Base-by-base conservation (phyloP, 2,888 invertebrate genomes). In the Ormyrus thymus region DNA sequence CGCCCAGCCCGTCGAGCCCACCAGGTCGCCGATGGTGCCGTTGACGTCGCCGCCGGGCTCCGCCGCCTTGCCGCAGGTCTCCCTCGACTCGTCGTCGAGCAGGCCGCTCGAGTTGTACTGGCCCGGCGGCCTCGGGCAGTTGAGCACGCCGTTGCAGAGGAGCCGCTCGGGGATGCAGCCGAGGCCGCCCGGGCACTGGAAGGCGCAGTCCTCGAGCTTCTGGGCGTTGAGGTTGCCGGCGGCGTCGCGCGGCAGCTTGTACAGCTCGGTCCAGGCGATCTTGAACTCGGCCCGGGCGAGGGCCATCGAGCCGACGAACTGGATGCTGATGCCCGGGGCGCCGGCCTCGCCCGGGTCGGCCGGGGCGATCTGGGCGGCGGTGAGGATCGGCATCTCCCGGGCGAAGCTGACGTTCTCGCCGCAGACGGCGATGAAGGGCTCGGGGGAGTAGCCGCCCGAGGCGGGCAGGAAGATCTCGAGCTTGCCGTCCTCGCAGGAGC, bases 201-300 rank as follows among this genome's bases (percentile, higher is more conserved):
- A 97, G 84, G 95, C 97, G 88, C 97, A 97, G 45, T 93, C 94
- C 81, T 92, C 92, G 70, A 96, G 90, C 81, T 94, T 93, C 51
- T 96, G 95, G 0, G 95, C 95, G 92, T 95, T 95, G 55, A 95
- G 89, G 45, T 94, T 94, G 0, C 96, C 97, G 83, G 96, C 95
- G 29, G 94, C 93, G 89, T 96, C 96, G 83, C 96, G 93, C 0
- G 97, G 97, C 84, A 97, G 91, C 89, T 97, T 97, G 87, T 94
- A 96, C 58, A 97, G 92, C 84, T 97, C 97, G 2, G 97, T 97
- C 97, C 97, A 97, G 11, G 95, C 96, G 53, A 97, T 94, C 87
- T 96, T 96, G 87, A 97, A 97, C 10, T 96, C 94, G 9, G 96
- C 96, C 79, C 95, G 92, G 0, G 96, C 95, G 0, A 97, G 96